Base-by-base conservation (phyloP, 2,888 invertebrate genomes). In the Tetragonula carbonaria region DNA sequence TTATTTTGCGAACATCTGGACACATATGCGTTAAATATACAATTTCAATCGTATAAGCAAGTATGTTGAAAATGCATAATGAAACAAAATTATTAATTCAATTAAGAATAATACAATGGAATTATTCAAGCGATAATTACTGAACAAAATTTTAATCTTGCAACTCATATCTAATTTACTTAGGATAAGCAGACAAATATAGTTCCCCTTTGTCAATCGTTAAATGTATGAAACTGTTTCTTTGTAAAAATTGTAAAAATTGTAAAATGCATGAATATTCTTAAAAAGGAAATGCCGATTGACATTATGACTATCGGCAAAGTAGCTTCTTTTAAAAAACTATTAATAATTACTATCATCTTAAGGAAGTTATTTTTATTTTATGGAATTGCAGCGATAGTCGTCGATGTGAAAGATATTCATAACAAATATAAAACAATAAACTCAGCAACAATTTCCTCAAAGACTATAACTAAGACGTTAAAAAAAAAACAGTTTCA, bases 11-110 rank as follows among this genome's bases (percentile, higher is more conserved):
- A 90, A 89, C 87, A 75, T 66, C 62, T 65, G 90, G 81, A 86
- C 83, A 83, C 89, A 90, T 89, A 90, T 78, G 81, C 76, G 82
- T 91, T 86, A 86, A 90, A 85, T 91, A 87, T 91, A 91, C 91
- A 90, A 65, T 85, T 84, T 89, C 82, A 90, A 90, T 90, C 65
- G 82, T 89, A 87, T 79, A 90, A 89, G 87, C 84, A 88, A 77
- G 51, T 89, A 84, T 77, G 78, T 83, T 87, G 82, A 90, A 87
- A 87, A 79, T 87, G 90, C 86, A 80, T 82, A 81, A 84, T 67
- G 70, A 75, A 89, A 87, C 68, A 80, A 51, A 88, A 62, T 28
- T 45, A 87, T 86, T 87, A 78, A 90, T 86, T 86, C 79, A 84
- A 86, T 74, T 62, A 86, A 89, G 84, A 90, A 89, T 90, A 90